Evolutionary conservation across 2,113 vertebrate species (phyloP), one percentile per base, ranked within the genome.

Genomic region (Dryoscopus gambensis): DNA sequence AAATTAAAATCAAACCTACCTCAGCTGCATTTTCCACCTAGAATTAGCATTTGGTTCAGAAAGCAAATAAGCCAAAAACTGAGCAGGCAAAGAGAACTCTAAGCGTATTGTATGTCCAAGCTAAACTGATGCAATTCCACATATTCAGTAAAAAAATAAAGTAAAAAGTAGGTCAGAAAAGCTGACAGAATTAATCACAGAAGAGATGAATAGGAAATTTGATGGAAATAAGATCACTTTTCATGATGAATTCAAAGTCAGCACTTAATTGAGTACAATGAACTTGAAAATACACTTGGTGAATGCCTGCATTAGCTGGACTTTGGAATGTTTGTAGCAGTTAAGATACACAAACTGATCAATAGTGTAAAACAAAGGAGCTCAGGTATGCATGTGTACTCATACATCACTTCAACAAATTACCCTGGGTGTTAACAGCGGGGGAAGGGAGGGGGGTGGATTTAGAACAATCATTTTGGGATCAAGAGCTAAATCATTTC

Each of bases 401-500:
- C 97, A 97, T 97, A 97, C 93, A 97, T 97, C 96, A 98, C 97
- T 98, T 94, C 98, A 97, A 97, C 98, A 97, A 98, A 98, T 98
- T 97, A 97, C 89, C 88, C 93, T 59, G 87, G 53, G 90, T 94
- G 80, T 94, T 97, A 97, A 94, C 96, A 90, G 80, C 4, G 39
- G 85, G 88, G 87, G 81, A 92, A 95, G 83, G 75, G 35, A 93
- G 92, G 86, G 44, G 60, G 85, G 27, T 90, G 89, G 95, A 97
- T 96, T 90, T 87, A 96, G 97, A 98, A 97, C 97, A 97, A 98
- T 98, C 97, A 98, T 97, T 98, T 97, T 93, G 91, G 96, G 98
- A 98, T 98, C 97, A 98, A 98, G 97, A 98, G 96, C 97, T 97
- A 98, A 98, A 98, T 98, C 97, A 98, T 97, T 97, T 97, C 96